Percentiles rank a stretch among this genome's conserved stretches.
Conservation (phyloP, 2,797 vertebrate genomes). For the Lophius americanus region DNA sequence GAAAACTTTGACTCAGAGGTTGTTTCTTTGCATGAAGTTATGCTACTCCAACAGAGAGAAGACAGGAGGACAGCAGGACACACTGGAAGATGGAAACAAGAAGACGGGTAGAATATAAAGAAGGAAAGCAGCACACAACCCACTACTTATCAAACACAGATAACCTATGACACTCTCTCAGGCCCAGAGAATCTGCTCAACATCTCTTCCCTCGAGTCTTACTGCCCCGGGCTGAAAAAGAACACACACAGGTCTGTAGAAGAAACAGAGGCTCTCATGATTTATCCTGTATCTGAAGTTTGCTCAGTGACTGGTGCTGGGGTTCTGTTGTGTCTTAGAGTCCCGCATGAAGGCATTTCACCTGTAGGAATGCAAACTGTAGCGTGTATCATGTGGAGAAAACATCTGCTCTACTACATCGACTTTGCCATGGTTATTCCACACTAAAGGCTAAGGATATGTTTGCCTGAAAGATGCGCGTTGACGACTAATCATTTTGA, state of each 20-base stretch:
- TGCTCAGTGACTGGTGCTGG: conserved; percentile 61
- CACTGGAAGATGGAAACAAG: conserved; percentile 1
- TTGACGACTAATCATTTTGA: conserved; percentile 40
- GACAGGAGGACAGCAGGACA: conserved; percentile 16
- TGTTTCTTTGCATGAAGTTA: conserved; percentile 7
- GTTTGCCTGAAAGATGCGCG: conserved; percentile 57
- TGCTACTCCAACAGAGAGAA: conserved; percentile 27
- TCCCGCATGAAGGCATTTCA: conserved; percentile 50
- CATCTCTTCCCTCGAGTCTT: conserved; percentile 63
- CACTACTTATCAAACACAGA: conserved; percentile 56
- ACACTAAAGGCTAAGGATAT: conserved; percentile 29
- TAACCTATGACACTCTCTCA: conserved; percentile 47
- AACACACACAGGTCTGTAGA: conserved; percentile 52
- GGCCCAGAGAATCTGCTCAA: conserved; percentile 65
- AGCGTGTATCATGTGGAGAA: conserved; percentile 40
- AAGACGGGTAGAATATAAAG: conserved; percentile 10
- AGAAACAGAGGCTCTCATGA: conserved; percentile 54
- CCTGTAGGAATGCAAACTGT: conserved; percentile 42
- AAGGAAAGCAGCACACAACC: conserved; percentile 31
- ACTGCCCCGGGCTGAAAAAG: conserved; percentile 36
- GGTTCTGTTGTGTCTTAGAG: conserved; percentile 67
- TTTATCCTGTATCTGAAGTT: conserved; percentile 60
- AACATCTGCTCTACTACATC: conserved; percentile 63
- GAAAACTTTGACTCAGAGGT: conserved; percentile 27
- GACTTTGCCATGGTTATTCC: conserved; percentile 46